These are phyloP conservation scores for Hydrozoanthus tunicans DNA, from an alignment of 64 coral and sea anemone species.

Conservation along the genomic window DNA sequence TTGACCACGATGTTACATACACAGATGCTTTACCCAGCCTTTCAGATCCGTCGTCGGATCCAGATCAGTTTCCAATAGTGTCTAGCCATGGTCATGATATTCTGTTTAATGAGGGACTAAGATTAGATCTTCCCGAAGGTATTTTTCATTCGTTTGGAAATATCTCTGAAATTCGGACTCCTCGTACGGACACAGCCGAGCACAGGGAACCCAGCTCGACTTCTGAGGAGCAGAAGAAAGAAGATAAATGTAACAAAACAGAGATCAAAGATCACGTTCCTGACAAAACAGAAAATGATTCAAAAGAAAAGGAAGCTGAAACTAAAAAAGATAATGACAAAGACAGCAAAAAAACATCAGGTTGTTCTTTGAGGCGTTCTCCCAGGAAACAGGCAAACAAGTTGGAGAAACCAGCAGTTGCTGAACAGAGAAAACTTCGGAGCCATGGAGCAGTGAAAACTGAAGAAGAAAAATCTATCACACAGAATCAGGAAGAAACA, in stretches of 20 bases:
- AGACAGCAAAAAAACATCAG: constrained; percentile 5
- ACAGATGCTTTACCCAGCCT: constrained; percentile 50
- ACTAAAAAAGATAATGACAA: constrained; percentile 35
- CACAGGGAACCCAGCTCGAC: constrained; percentile 48
- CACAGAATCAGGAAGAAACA: constrained; percentile 10
- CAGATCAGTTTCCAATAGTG: constrained; percentile 52
- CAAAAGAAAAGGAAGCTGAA: constrained; percentile 3
- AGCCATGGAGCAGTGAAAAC: not conserved
- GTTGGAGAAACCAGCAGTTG: constrained; percentile 22
- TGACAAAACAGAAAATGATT: constrained; percentile 30
- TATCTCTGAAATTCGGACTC: constrained; percentile 20
- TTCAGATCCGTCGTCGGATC: constrained; percentile 16
- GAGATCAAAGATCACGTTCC: not conserved
- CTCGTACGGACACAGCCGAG: not conserved
- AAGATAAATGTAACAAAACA: not conserved
- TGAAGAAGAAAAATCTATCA: constrained; percentile 5
- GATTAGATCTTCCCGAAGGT: constrained; percentile 33
- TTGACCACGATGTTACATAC: constrained; percentile 68
- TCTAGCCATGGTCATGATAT: constrained; percentile 42
- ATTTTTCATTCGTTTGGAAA: constrained; percentile 50
- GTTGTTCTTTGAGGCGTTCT: constrained; percentile 33
- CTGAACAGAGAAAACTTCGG: constrained; percentile 23
- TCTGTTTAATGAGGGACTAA: constrained; percentile 46
- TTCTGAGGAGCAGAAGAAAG: constrained; percentile 22
- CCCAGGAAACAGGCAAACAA: constrained; percentile 22